A percentile compares a stretch with the other conserved stretches of the same genome.
Evolutionary conservation across 2,113 vertebrate genomes (phyloP).

Genomic region (Amblyornis subalaris): DNA sequence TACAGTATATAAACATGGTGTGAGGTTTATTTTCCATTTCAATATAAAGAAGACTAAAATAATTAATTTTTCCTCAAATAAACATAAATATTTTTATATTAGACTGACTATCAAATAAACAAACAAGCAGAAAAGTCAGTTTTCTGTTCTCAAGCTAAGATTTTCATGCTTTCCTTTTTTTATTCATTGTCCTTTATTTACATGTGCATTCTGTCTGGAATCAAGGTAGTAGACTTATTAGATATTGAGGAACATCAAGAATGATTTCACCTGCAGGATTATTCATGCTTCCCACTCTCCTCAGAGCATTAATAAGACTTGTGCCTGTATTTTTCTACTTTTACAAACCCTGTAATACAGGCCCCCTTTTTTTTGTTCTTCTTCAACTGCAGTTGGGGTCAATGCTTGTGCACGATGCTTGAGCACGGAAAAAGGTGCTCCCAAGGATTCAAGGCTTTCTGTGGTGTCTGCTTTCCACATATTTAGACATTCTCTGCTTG

Average conservation of each 20-base stretch:
- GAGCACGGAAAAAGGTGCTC: fast-evolving
- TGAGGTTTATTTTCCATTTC: neutral
- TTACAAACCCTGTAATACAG: neutral
- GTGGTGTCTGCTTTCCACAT: neutral
- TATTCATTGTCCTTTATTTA: fast-evolving
- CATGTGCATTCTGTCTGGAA: neutral
- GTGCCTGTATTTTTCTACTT: neutral
- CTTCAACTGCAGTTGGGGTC: neutral
- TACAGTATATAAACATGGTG: neutral
- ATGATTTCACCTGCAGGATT: neutral
- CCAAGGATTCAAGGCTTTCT: neutral
- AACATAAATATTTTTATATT: neutral
- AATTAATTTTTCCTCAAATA: neutral
- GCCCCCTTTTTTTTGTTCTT: neutral
- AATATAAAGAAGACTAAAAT: neutral
- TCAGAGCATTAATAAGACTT: neutral
- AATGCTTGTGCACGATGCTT: neutral
- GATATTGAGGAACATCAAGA: neutral
- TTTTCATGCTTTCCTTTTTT: neutral
- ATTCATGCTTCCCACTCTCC: neutral
- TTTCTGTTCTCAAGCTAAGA: neutral
- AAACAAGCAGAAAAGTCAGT: neutral
- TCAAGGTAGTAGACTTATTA: neutral
- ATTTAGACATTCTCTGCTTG: neutral
- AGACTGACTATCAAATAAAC: neutral